Evolutionary conservation across 2,888 invertebrate genomes (phyloP), one percentile per base, ranked within the genome.

Genomic region (Pachliopta kotzebuea): DNA sequence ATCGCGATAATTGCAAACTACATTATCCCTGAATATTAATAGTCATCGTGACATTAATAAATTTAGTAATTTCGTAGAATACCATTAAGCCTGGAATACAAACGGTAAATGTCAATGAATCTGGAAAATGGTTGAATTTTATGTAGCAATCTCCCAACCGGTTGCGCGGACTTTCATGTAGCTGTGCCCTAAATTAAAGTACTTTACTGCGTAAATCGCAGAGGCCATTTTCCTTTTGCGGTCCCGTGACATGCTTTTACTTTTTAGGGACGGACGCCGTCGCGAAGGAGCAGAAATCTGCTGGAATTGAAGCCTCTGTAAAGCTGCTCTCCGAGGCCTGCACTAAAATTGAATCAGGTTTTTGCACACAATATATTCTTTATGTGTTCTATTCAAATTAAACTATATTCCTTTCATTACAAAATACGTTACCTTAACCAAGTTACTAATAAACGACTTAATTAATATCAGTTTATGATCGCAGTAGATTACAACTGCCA

Each of bases 211-310:
- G 78, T 81, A 81, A 82, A 80, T 79, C 73, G 70, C 67, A 37
- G 57, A 14, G 50, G 70, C 70, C 70, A 69, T 72, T 77, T 77
- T 77, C 72, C 70, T 74, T 72, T 68, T 62, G 65, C 68, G 65
- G 68, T 62, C 60, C 26, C 68, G 63, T 74, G 70, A 81, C 75
- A 73, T 62, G 71, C 58, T 78, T 81, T 78, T 75, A 70, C 67
- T 72, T 82, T 81, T 76, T 73, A 86, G 87, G 82, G 60, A 84
- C 83, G 66, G 76, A 74, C 66, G 75, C 78, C 55, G 70, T 67
- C 26, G 20, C 71, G 23, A 76, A 66, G 57, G 78, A 79, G 56
- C 78, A 75, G 37, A 83, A 76, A 70, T 83, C 84, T n/a, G 74
- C 78, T 2, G 79, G 77, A 8, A 76, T 82, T 8, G 68, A 71